Base-by-base conservation (phyloP, 2,888 invertebrate species). In the Athetis lepigone region DNA sequence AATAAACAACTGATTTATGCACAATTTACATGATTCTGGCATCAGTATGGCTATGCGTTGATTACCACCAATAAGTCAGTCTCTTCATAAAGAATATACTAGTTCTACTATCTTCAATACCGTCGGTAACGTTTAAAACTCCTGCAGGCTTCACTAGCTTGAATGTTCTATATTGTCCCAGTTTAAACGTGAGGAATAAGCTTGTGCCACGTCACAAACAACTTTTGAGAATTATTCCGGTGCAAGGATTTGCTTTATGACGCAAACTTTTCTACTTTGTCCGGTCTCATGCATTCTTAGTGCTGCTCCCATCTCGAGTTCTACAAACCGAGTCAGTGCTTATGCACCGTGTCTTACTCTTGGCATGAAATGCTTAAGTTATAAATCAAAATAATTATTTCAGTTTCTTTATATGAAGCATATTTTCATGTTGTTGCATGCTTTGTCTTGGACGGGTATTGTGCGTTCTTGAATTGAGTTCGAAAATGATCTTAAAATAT, bases 211-310 rank as follows among this genome's bases (percentile, higher is more conserved):
- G 51, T 55, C 71, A 68, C 62, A 66, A 64, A 61, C 58, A 62
- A 69, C 60, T 75, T 79, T 59, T 49, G 42, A 64, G 56, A 78
- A 70, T 69, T 75, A 75, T 80, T 70, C 61, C 63, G 47, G 66
- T 68, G 72, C 67, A 66, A 66, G 69, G 72, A 70, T 78, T 78
- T 78, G 72, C 49, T 75, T 80, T 80, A 70, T 59, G 60, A 64
- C 45, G 36, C 49, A 64, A 79, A 80, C 67, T 77, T 79, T 78
- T 59, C 66, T 67, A 59, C 66, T 80, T 75, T 64, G 66, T 65
- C 63, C 65, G 23, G 39, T 56, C 65, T 70, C 68, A 54, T 70
- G 74, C 62, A 70, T 70, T 70, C 67, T 65, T 74, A 63, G 75
- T 55, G 55, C 59, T 65, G 69, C 61, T 75, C 43, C 8, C 51